These are phyloP conservation scores for Brenthis hecate DNA, from an alignment of 2,888 invertebrate species.

Conservation along the genomic window DNA sequence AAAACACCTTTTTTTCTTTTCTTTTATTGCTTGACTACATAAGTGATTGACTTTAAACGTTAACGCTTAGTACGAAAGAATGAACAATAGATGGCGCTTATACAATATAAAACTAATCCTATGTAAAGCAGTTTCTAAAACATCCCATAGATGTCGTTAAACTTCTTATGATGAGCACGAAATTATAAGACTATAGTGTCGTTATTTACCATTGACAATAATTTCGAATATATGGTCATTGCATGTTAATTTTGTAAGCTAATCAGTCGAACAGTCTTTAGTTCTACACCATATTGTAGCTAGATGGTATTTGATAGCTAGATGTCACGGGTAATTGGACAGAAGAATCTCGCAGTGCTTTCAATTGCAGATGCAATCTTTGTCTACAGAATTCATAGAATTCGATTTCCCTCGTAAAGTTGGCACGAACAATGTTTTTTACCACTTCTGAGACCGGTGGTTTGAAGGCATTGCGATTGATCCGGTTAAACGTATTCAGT, in stretches of 20 bases:
- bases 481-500: slow-evolving; percentile 88
- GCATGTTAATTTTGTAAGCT: not conserved
- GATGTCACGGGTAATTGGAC: slow-evolving; percentile 57
- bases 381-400: slow-evolving; percentile 95
- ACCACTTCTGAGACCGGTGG: slow-evolving; percentile 93
- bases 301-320: slow-evolving; percentile 27
- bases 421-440: slow-evolving; percentile 91
- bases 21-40: slow-evolving; percentile 1
- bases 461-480: slow-evolving; percentile 93
- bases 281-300: slow-evolving; percentile 19
- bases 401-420: slow-evolving; percentile 94
- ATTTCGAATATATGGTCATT: too few relatives aligned
- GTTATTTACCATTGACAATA: too few relatives aligned
- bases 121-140: slow-evolving; percentile 7
- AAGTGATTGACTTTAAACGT: not conserved
- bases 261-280: slow-evolving; percentile 19
- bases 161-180: not conserved
- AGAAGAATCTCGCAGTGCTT: slow-evolving; percentile 85
- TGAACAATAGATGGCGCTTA: slow-evolving; percentile 10
- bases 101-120: not conserved
- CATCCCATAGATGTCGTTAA: slow-evolving; percentile 9
- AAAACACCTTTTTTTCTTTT: not conserved
- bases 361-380: slow-evolving; percentile 89
- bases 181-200: too few relatives aligned
- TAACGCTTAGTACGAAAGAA: not conserved